Base-by-base conservation (phyloP, 2,888 invertebrate genomes). In the Diaprepes abbreviatus region DNA sequence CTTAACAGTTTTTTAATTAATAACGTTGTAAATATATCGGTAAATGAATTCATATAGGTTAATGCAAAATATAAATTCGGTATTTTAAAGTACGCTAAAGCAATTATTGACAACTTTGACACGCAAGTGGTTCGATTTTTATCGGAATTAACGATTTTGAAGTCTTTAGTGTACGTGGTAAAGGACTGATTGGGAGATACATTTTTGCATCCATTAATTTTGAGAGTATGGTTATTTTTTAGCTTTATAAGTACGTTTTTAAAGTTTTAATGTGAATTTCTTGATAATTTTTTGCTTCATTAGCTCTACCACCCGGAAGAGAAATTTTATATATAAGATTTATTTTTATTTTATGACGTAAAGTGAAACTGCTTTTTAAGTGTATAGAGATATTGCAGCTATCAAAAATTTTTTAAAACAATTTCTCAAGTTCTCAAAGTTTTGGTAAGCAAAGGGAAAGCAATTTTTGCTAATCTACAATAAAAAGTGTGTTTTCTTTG, bases 1-100 rank as follows among this genome's bases (percentile, higher is more conserved):
- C 50, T 38, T 38, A 63, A 63, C 62, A 19, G 52, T 52, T 62
- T 62, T 52, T 62, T 62, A 62, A 62, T 62, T 62, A 62, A 62
- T 35, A 35, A 33, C 9, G 19, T 19, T 45, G 59, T 59, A 45
- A 59, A 58, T 58, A 21, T 40, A 17, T 35, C 62, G 7, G 50
- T 62, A 52, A 24, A 62, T 62, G 50, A 38, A 50, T 52, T 50
- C 62, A 40, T 54, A 40, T 40, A 38, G 40, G 52, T 38, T 63
- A 63, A 63, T 54, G 52, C 38, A 24, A 52, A 12, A 40, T 38
- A 50, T 60, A 60, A 60, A 60, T 60, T 36, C 16, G 21, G 14
- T 16, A 16, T 48, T 60, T 60, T 50, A 50, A 28, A 10, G 6
- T 21, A 2, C 12, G n/a, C 24, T 3, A 45, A 24, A 5, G 45